Percentiles rank a stretch among this genome's conserved stretches.
These are phyloP conservation scores for Hystrix brachyura DNA, from an alignment of 2,113 vertebrate genomes.

Conservation along the genomic window DNA sequence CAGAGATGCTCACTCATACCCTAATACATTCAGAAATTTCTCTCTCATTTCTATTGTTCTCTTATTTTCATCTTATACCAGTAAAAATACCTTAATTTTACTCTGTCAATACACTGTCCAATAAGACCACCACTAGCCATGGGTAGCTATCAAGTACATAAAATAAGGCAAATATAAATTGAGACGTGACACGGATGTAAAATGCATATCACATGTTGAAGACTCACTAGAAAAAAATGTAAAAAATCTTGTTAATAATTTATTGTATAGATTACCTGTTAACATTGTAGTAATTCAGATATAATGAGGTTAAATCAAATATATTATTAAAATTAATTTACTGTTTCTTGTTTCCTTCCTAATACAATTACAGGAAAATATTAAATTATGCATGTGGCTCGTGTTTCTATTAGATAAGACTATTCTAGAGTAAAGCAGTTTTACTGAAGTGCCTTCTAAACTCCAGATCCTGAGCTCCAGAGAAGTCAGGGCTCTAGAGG, in stretches of 20 bases:
- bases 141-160: not conserved
- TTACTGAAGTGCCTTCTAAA: not conserved
- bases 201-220: not conserved
- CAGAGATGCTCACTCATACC: not conserved
- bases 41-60: not conserved
- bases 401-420: not conserved
- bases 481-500: not conserved
- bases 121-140: not conserved
- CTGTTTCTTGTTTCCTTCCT: constrained; percentile 32
- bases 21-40: not conserved
- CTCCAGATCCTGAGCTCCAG: not conserved
- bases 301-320: not conserved
- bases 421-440: not conserved
- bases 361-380: constrained; percentile 2
- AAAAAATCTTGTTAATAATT: not conserved
- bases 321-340: not conserved
- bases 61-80: not conserved
- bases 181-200: not conserved
- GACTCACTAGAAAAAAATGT: not conserved
- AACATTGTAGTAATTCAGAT: not conserved
- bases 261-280: not conserved
- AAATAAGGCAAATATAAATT: not conserved
- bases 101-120: not conserved
- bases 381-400: not conserved
- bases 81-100: not conserved